Conservation (phyloP, 2,113 vertebrate species). For the Microcebus tavaratra region DNA sequence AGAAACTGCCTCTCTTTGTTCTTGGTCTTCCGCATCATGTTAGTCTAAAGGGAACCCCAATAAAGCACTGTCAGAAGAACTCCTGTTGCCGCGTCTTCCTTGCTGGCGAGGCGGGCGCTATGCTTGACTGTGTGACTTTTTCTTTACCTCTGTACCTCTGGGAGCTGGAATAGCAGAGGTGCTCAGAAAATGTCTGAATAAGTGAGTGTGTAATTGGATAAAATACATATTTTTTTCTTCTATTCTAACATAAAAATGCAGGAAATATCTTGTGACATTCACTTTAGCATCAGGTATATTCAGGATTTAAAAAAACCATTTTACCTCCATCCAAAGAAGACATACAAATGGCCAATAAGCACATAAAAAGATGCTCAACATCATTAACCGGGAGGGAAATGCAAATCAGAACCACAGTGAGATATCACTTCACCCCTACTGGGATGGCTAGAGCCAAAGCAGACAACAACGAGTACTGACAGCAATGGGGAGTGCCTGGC, state of each 20-base stretch:
- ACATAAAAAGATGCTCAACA: not conserved
- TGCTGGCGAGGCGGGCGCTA: too few relatives aligned
- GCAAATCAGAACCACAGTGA: not conserved
- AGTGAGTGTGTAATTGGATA: not conserved
- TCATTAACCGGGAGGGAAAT: not conserved
- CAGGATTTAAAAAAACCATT: not conserved
- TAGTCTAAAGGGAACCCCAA: too few relatives aligned
- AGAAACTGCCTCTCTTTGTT: too few relatives aligned
- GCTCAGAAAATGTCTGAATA: not conserved
- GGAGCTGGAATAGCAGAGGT: not conserved
- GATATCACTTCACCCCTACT: not conserved
- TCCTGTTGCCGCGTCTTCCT: too few relatives aligned
- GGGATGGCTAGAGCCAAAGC: not conserved
- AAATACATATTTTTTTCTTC: not conserved
- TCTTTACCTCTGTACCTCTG: not conserved
- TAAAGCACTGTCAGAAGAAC: too few relatives aligned
- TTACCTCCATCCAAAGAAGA: not conserved
- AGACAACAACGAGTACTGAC: not conserved
- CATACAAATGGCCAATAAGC: not conserved
- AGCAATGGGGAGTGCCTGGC: not conserved
- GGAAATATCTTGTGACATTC: not conserved
- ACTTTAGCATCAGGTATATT: constrained; percentile 6
- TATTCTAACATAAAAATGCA: not conserved
- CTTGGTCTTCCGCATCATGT: too few relatives aligned
- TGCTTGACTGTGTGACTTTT: not conserved